A percentile compares a stretch with the other conserved stretches of the same genome.
phyloP scores from a whole-genome alignment of 2,113 vertebrate species.

The Dicentrarchus labrax region DNA sequence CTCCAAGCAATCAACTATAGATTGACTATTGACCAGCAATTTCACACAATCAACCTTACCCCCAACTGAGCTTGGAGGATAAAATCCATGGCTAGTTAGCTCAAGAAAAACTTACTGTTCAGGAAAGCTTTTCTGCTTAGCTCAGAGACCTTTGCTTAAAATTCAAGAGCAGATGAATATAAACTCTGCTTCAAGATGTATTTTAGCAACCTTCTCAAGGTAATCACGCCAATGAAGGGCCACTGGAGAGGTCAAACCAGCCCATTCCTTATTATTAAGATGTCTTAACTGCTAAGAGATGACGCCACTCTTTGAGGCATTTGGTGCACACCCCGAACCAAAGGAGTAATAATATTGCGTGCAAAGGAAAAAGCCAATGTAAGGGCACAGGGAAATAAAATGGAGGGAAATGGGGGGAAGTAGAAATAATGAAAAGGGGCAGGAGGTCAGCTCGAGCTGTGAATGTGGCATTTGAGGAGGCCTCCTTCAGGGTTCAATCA shows the following conservation, averaged over 20 bases:
- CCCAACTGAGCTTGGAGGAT: constrained; percentile 30
- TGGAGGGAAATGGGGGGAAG: constrained; percentile 29
- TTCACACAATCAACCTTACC: constrained; percentile 54
- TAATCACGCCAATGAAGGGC: constrained; percentile 31
- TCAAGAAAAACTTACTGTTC: constrained; percentile 20
- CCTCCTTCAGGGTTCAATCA: constrained; percentile 46
- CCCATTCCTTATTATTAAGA: constrained; percentile 23
- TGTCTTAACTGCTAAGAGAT: constrained; percentile 2
- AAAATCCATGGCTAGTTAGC: constrained; percentile 6
- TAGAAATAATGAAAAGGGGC: constrained; percentile 32
- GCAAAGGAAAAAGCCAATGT: constrained; percentile 14
- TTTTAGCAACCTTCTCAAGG: constrained; percentile 21
- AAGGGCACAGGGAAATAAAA: constrained; percentile 25
- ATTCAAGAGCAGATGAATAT: constrained; percentile 1
- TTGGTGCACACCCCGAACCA: neutral
- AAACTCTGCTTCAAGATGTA: constrained; percentile 24
- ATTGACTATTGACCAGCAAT: constrained; percentile 47
- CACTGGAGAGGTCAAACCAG: neutral
- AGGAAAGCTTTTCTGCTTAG: constrained; percentile 32
- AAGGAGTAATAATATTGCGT: constrained; percentile 9
- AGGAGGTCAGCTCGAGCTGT: constrained; percentile 46
- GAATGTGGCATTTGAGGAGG: constrained; percentile 60
- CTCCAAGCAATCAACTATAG: constrained; percentile 40
- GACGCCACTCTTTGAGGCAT: constrained; percentile 12
- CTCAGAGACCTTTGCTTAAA: constrained; percentile 48